Percentiles rank a stretch among this genome's conserved stretches.
These are phyloP conservation scores for Scaptomyza cyrtandrae DNA, from an alignment of 2,888 invertebrate genomes.

Conservation along the genomic window DNA sequence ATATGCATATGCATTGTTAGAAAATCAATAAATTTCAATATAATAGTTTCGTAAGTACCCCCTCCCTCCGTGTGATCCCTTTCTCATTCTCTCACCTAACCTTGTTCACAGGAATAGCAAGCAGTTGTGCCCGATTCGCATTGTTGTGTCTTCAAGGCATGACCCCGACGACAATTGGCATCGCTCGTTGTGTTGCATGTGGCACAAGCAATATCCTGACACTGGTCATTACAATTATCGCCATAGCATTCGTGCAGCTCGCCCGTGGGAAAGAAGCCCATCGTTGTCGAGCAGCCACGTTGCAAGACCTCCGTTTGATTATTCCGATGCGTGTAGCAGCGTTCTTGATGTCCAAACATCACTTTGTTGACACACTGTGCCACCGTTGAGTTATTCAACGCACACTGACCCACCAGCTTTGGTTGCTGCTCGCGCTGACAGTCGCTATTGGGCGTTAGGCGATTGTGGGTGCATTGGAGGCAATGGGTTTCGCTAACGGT, in stretches of 20 bases:
- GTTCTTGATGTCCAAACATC: conserved; percentile 72
- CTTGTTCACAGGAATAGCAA: conserved; percentile 80
- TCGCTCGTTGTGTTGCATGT: conserved; percentile 69
- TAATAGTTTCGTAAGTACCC: neutral
- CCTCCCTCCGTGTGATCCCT: no score
- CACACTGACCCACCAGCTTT: conserved; percentile 38
- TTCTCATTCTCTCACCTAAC: no score
- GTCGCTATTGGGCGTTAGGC: conserved; percentile 49
- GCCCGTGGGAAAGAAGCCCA: conserved; percentile 76
- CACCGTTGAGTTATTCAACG: conserved; percentile 48
- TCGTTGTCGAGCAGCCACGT: conserved; percentile 79
- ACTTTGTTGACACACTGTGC: conserved; percentile 75
- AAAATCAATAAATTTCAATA: neutral
- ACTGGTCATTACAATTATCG: conserved; percentile 73
- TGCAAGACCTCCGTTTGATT: conserved; percentile 70
- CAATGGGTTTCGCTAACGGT: conserved; percentile 71
- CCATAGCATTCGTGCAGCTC: conserved; percentile 74
- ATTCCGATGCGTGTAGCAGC: conserved; percentile 76
- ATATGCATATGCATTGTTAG: neutral
- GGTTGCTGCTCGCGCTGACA: conserved; percentile 67
- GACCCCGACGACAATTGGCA: conserved; percentile 65
- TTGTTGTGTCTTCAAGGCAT: conserved; percentile 42
- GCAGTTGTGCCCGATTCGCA: conserved; percentile 66
- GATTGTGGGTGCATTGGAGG: conserved; percentile 63
- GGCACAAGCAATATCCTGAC: conserved; percentile 76